These are phyloP conservation scores for Plebejus anna DNA, from an alignment of 2,888 invertebrate genomes.

Conservation along the genomic window DNA sequence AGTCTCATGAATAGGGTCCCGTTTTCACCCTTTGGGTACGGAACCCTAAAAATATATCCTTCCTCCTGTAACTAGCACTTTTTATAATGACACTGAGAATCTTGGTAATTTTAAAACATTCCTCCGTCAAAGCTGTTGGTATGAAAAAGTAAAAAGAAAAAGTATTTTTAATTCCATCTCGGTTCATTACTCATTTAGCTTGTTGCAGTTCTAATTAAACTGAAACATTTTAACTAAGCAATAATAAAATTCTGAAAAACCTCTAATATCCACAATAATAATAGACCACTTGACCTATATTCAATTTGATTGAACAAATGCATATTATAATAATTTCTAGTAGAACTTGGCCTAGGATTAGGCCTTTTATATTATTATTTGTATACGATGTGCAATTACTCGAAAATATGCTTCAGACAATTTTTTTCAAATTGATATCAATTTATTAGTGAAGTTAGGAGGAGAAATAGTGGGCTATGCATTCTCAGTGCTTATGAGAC, in stretches of 20 bases:
- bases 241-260: background rate
- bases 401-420: background rate
- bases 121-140: conserved; percentile 9
- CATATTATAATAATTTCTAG: too few species aligned
- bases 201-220: conserved; percentile 5
- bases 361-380: background rate
- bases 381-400: background rate
- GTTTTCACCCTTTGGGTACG: too few species aligned
- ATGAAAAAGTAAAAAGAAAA: background rate
- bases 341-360: too few species aligned
- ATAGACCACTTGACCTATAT: too few species aligned
- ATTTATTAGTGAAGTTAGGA: background rate
- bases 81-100: conserved; percentile 18
- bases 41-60: background rate
- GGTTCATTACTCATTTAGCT: conserved; percentile 3
- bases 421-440: background rate
- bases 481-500: background rate
- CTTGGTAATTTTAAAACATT: conserved; percentile 10
- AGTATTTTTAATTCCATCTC: conserved; percentile 8
- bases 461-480: background rate
- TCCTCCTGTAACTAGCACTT: conserved; percentile 5
- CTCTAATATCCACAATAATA: background rate
- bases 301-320: too few species aligned
- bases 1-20: background rate
- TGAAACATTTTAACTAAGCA: background rate